Evolutionary conservation across 2,113 vertebrate genomes (phyloP).

Genomic region (Tauraco erythrolophus): DNA sequence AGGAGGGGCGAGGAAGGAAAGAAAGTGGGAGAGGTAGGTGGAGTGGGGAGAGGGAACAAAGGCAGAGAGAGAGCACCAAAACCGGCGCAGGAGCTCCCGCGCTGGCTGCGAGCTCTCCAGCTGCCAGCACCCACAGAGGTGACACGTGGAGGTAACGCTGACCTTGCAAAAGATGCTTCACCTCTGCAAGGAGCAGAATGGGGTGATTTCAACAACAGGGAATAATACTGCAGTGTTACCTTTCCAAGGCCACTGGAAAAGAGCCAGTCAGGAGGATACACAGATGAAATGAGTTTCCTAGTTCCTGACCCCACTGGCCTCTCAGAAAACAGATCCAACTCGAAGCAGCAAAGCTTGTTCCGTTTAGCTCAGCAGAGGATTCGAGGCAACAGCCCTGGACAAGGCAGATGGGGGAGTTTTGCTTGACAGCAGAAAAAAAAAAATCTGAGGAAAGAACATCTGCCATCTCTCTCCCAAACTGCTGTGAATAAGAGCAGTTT

Average conservation of each 20-base stretch:
- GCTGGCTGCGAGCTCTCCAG: background rate
- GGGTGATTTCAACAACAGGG: background rate
- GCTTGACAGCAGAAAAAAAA: background rate
- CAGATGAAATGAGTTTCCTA: background rate
- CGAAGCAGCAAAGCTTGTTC: background rate
- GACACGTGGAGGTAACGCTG: background rate
- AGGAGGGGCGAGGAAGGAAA: background rate
- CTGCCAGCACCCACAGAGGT: background rate
- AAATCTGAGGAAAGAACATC: background rate
- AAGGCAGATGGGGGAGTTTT: background rate
- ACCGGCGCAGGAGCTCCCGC: rapidly evolving
- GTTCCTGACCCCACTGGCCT: background rate
- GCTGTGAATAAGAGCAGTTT: background rate
- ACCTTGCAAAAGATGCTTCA: background rate
- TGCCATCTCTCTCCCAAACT: background rate
- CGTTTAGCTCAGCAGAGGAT: background rate
- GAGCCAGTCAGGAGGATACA: background rate
- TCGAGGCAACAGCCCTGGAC: background rate
- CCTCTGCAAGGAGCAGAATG: background rate
- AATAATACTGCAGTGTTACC: background rate
- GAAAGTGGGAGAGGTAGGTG: slow-evolving; percentile 18
- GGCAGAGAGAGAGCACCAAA: background rate
- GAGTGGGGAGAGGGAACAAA: slow-evolving; percentile 23
- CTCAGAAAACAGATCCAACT: background rate
- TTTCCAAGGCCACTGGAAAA: background rate